Base-by-base conservation (phyloP, 2,888 invertebrate genomes). In the Tetragnatha montana region DNA sequence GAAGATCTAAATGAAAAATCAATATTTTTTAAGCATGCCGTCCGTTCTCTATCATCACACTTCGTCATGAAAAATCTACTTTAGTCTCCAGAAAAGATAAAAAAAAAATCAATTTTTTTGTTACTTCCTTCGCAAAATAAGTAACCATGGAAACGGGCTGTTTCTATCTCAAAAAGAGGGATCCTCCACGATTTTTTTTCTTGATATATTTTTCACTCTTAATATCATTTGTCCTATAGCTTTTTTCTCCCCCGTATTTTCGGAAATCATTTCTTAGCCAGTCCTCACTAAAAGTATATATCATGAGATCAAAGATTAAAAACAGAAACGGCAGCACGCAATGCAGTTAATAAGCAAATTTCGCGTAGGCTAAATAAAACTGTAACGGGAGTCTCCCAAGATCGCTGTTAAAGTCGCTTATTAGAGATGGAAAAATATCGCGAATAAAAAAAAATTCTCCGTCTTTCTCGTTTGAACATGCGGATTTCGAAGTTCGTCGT, bases 131-230 rank as follows among this genome's bases (percentile, higher is more conserved):
- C 51, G 17, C 78, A 21, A 14, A 19, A 35, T 14, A 78, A 7
- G 60, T 78, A 78, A 78, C 78, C 78, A 78, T 78, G 60, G 78
- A 22, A 78, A 78, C 78, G 22, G 78, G 22, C 22, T 21, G 60
- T 14, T 60, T 78, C 21, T 21, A 78, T 78, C 21, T 78, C 78
- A 12, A 60, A n/a, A 60, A 17, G 17, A 60, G 60, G 19, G 78
- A 78, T 78, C 78, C 35, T 35, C 60, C 17, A 60, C 51, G 60
- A 78, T 78, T 78, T 78, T n/a, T 50, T 78, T 78, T 78, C 50
- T n/a, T 76, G 19, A 19, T 73, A 22, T 22, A 35, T 73, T 73
- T 73, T 73, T 73, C 73, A 21, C 19, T 3, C 50, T 76, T 60
- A 60, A 60, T 17, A 60, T 60, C 60, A 60, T 60, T 60, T 60